Conservation (phyloP, 2,113 vertebrate genomes). For the Chelonoidis abingdonii region DNA sequence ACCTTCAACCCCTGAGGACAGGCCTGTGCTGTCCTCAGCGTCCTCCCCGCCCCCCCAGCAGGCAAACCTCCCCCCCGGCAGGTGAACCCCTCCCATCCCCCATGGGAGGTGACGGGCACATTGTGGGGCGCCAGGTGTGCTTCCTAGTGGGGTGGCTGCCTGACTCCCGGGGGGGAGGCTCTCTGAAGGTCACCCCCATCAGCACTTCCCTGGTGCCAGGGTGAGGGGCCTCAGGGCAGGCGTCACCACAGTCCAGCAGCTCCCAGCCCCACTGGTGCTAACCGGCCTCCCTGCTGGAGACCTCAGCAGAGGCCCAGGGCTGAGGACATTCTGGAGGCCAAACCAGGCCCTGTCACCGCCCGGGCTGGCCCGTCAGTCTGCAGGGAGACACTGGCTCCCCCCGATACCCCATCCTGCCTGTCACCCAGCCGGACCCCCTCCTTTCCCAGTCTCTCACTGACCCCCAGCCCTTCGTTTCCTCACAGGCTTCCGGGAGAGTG, state of each 20-base stretch:
- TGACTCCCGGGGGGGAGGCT: neutral
- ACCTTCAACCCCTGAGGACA: too few relatives aligned
- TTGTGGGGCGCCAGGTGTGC: too few relatives aligned
- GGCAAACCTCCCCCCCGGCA: too few relatives aligned
- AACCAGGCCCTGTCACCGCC: too few relatives aligned
- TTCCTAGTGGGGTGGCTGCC: neutral
- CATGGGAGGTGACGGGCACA: too few relatives aligned
- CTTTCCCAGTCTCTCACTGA: neutral
- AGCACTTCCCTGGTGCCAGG: neutral
- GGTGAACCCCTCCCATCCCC: too few relatives aligned
- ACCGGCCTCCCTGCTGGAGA: neutral
- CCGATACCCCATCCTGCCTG: neutral
- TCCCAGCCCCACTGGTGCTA: neutral
- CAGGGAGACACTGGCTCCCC: neutral
- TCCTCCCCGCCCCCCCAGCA: too few relatives aligned
- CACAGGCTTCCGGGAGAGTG: slow-evolving; percentile 95
- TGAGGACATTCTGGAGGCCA: neutral
- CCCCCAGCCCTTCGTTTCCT: neutral
- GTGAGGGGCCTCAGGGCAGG: neutral
- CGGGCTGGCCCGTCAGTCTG: neutral
- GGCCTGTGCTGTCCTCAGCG: too few relatives aligned
- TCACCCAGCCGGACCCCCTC: neutral
- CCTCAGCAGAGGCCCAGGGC: neutral
- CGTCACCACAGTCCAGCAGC: neutral
- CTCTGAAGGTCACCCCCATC: neutral